These are phyloP conservation scores for Ceyx margarethae DNA, from an alignment of 2,113 vertebrate species.

Conservation along the genomic window DNA sequence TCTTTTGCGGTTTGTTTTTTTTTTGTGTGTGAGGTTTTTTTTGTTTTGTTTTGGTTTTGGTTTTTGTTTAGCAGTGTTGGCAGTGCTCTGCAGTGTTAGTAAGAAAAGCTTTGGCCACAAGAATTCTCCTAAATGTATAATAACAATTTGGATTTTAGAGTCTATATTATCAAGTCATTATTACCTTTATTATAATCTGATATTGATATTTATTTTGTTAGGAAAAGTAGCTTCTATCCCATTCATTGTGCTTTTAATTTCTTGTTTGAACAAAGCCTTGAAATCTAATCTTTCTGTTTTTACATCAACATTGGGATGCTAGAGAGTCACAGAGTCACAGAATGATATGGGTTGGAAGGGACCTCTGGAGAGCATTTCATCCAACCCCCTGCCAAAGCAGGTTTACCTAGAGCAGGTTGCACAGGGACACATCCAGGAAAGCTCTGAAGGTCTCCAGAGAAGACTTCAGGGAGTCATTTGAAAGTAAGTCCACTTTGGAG, in stretches of 20 bases:
- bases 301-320: neutral
- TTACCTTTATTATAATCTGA: neutral
- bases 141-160: neutral
- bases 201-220: neutral
- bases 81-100: neutral
- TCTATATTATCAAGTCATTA: neutral
- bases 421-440: too few relatives aligned
- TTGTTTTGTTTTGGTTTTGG: neutral
- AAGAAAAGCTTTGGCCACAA: neutral
- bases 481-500: neutral
- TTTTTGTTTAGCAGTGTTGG: neutral
- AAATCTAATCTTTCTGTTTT: neutral
- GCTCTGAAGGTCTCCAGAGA: too few relatives aligned
- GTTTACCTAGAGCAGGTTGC: too few relatives aligned
- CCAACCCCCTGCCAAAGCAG: too few relatives aligned
- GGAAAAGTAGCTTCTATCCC: neutral
- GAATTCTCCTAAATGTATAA: neutral
- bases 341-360: too few relatives aligned
- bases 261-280: neutral
- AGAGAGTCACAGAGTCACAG: neutral
- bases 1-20: neutral
- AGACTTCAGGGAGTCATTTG: neutral
- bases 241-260: neutral
- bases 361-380: too few relatives aligned
- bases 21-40: too few relatives aligned